These are phyloP conservation scores for Helicoverpa zea DNA, from an alignment of 1,140 invertebrate species.

Conservation along the genomic window DNA sequence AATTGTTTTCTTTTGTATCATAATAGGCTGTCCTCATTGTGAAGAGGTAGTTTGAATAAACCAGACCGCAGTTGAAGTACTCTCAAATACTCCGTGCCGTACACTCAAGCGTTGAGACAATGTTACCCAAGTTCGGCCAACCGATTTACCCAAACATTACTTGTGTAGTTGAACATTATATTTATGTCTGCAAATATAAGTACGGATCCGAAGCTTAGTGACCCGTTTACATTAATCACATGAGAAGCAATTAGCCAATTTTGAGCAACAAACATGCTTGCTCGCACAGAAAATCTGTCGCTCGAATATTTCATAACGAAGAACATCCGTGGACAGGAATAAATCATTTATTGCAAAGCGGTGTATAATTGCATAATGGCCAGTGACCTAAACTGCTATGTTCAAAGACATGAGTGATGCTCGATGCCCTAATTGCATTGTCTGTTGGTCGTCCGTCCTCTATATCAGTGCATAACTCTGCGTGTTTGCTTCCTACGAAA, in stretches of 20 bases:
- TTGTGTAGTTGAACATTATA: no score
- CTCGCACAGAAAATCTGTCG: neutral
- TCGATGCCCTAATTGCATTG: neutral
- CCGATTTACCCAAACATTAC: neutral
- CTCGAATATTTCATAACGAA: neutral
- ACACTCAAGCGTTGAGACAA: constrained; percentile 5
- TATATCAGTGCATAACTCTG: no score
- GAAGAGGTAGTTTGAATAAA: constrained; percentile 17
- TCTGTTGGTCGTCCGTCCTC: no score
- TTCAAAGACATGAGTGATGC: neutral
- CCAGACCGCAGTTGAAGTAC: constrained; percentile 10
- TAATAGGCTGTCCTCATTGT: neutral
- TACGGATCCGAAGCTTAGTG: neutral
- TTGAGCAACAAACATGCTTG: neutral
- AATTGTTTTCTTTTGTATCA: neutral
- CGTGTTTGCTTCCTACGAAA: neutral
- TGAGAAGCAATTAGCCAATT: neutral
- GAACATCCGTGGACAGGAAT: constrained; percentile 17
- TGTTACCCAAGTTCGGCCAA: neutral
- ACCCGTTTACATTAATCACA: neutral
- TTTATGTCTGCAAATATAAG: neutral
- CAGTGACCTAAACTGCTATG: neutral
- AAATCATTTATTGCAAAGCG: constrained; percentile 17
- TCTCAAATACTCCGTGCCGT: neutral
- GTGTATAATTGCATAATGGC: constrained; percentile 9